Base-by-base conservation (phyloP, 1,140 invertebrate genomes). In the Conopomorpha cramerella region DNA sequence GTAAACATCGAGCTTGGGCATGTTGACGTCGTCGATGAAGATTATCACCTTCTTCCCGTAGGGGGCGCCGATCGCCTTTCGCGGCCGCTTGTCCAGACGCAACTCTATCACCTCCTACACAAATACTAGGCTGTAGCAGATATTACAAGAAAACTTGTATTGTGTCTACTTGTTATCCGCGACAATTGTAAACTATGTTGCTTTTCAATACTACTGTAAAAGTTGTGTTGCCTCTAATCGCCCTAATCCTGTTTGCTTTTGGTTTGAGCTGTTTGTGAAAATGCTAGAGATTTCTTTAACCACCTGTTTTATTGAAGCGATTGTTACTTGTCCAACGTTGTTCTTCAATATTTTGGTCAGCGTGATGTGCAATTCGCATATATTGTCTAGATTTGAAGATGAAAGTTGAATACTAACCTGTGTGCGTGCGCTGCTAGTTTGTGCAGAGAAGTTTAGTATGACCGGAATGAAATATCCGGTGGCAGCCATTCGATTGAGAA, bases 1-100 rank as follows among this genome's bases (percentile, higher is more conserved):
- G 55, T 94, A 96, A 0, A 84, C 84, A 47, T 94, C 86, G 18
- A 89, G 57, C 49, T 85, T 86, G 0, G 93, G 93, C 91, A 95
- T 94, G 55, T 96, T 95, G 0, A 96, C 83, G 57, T 96, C 93
- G 65, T 96, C 93, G n/a, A 96, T 87, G 62, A 94, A 93, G 30
- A 93, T 81, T 17, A 94, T 84, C 0, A 91, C 79, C 49, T 87
- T 87, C 68, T 93, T 94, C 4, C 91, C 91, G 13, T 89, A 58
- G 0, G 92, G 91, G 2, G 92, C 92, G 0, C 92, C 92, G n/a
- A 91, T 79, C 1, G 91, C 79, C 1, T 86, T 89, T 38, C 87
- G 89, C 34, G 89, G 88, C 28, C 90, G 82, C 53, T 89, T 92
- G 49, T 95, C 92, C 30, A 96, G 66, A 45, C 86, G 91, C 30